phyloP scores from a whole-genome alignment of 23 tunicate species.

The Ascidia mentula region DNA sequence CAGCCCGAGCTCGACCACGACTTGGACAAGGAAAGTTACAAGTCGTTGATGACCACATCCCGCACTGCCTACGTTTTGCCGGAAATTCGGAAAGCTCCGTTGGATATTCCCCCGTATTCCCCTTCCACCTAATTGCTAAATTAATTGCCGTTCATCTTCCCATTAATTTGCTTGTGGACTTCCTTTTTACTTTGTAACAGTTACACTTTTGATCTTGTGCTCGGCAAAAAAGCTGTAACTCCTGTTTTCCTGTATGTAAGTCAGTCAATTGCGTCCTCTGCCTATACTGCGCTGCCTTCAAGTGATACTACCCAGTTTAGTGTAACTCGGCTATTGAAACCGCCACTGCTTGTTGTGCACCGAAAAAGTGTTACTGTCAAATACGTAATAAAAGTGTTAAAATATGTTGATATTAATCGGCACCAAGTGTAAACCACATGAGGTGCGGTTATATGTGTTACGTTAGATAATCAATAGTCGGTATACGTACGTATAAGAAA shows the following conservation, averaged over 20 bases:
- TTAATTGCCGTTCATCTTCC: not conserved
- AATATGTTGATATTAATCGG: too few species aligned
- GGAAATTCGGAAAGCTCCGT: conserved; percentile 43
- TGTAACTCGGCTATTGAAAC: too few species aligned
- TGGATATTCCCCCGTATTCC: conserved; percentile 7
- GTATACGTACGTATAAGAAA: too few species aligned
- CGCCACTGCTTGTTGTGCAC: too few species aligned
- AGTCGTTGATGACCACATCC: conserved; percentile 68
- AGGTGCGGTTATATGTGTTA: too few species aligned
- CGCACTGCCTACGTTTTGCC: conserved; percentile 64
- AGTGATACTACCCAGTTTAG: too few species aligned
- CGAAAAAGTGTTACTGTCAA: too few species aligned
- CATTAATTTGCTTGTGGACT: not conserved
- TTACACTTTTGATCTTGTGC: not conserved
- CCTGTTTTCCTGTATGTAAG: not conserved
- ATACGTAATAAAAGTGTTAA: too few species aligned
- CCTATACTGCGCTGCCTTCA: not conserved
- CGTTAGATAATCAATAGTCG: too few species aligned
- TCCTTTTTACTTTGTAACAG: not conserved
- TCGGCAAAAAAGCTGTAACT: not conserved
- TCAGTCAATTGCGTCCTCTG: too few species aligned
- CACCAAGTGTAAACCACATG: too few species aligned
- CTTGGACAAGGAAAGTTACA: conserved; percentile 46
- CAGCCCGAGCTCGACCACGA: conserved; percentile 88
- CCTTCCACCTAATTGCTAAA: not conserved